Percentiles rank a stretch among this genome's conserved stretches.
Evolutionary conservation across 2,888 invertebrate species (phyloP).

Genomic region (Alitta virens): DNA sequence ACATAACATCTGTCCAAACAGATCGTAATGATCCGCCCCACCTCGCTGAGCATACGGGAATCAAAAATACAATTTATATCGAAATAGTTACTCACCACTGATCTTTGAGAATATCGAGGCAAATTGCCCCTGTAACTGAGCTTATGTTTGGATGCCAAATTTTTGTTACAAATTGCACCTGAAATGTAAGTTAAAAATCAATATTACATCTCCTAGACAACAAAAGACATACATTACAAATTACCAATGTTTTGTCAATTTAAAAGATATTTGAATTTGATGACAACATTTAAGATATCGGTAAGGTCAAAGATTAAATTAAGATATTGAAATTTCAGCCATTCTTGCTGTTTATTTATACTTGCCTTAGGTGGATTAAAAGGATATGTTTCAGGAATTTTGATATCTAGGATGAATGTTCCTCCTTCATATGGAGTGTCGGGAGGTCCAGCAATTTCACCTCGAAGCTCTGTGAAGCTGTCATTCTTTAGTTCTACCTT

Average conservation of each 20-base stretch:
- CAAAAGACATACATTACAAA: too few species aligned
- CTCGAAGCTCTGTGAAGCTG: conserved; percentile 85
- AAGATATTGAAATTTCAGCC: too few species aligned
- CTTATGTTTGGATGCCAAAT: conserved; percentile 99
- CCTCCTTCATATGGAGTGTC: conserved; percentile 99
- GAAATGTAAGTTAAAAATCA: conserved; percentile 13
- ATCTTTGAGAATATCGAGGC: conserved; percentile 92
- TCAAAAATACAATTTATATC: too few species aligned
- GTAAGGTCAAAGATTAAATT: too few species aligned
- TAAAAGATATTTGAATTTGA: too few species aligned
- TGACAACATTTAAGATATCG: too few species aligned
- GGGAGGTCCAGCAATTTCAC: conserved; percentile 95
- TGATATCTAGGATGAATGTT: conserved; percentile 88
- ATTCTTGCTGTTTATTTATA: too few species aligned
- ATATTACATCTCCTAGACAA: too few species aligned
- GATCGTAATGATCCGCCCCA: too few species aligned
- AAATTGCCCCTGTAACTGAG: conserved; percentile 93
- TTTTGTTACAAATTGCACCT: conserved; percentile 95
- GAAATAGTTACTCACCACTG: conserved; percentile 58
- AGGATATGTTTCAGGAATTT: conserved; percentile 98
- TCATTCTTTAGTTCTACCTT: conserved; percentile 79
- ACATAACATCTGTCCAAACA: too few species aligned
- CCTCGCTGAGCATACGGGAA: too few species aligned
- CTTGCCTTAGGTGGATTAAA: conserved; percentile 97
- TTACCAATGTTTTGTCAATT: too few species aligned